Evolutionary conservation across 2,113 vertebrate genomes (phyloP).

Genomic region (Phoxinus phoxinus): DNA sequence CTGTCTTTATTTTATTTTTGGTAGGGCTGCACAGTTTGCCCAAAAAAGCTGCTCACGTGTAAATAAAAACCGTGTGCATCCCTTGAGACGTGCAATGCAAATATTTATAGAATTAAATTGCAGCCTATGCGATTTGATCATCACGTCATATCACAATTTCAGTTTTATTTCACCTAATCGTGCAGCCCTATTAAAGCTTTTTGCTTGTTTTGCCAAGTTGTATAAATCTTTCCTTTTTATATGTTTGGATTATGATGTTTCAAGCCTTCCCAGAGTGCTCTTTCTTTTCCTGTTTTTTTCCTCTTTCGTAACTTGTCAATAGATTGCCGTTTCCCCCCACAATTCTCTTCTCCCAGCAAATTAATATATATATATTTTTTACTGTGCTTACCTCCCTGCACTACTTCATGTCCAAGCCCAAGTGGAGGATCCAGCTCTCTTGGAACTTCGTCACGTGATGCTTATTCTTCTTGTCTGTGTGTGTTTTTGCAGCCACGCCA

Average conservation of each 20-base stretch:
- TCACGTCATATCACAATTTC: background rate
- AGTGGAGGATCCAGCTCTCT: background rate
- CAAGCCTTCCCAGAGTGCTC: background rate
- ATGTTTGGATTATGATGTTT: background rate
- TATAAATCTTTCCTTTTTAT: background rate
- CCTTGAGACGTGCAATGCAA: background rate
- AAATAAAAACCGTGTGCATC: background rate
- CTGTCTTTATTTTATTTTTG: background rate
- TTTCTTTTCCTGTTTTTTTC: background rate
- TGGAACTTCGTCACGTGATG: conserved; percentile 69
- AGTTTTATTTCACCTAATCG: background rate
- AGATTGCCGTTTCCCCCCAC: background rate
- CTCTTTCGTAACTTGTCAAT: background rate
- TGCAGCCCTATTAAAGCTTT: background rate
- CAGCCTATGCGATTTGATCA: background rate
- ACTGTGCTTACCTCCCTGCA: conserved; percentile 14
- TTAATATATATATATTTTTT: too few species aligned
- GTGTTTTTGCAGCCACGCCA: conserved; percentile 95
- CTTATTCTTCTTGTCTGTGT: conserved; percentile 84
- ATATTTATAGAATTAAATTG: background rate
- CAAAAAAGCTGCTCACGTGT: background rate
- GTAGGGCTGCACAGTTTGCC: background rate
- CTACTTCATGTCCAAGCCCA: conserved; percentile 1
- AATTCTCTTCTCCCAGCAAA: background rate
- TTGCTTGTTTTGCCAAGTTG: background rate